These are phyloP conservation scores for Omphaloscelis lunosa DNA, from an alignment of 2,888 invertebrate species.

Conservation along the genomic window DNA sequence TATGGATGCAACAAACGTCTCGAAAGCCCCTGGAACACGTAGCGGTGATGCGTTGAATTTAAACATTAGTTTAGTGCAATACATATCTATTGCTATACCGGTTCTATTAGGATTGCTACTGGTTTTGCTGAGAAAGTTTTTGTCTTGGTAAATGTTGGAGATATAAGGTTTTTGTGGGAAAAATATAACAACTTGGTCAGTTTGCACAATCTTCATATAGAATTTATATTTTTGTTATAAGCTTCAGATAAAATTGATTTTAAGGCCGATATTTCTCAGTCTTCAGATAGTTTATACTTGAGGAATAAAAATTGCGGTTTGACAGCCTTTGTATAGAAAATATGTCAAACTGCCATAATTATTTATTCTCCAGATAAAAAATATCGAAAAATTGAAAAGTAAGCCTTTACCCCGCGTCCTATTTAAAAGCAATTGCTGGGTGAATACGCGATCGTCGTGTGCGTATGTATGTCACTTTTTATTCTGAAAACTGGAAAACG, in stretches of 20 bases:
- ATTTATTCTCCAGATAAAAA: not conserved
- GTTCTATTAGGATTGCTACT: not conserved
- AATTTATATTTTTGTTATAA: not conserved
- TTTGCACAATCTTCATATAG: not conserved
- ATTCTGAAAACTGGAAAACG: no score
- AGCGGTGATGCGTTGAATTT: constrained; percentile 51
- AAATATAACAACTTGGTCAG: not conserved
- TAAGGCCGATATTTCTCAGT: not conserved
- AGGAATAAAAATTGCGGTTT: no score
- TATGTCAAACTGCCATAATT: no score
- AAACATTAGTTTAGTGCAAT: constrained; percentile 49
- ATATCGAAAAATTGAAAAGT: not conserved
- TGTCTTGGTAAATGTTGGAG: not conserved
- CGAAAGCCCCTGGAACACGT: constrained; percentile 30
- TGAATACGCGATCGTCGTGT: no score
- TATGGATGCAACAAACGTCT: constrained; percentile 39
- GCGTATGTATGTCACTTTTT: no score
- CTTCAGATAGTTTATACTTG: no score
- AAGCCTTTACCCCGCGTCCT: no score
- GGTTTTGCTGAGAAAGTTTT: constrained; percentile 14
- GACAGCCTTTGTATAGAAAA: no score
- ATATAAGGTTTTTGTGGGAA: not conserved
- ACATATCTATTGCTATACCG: constrained; percentile 31
- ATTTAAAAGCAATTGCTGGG: no score
- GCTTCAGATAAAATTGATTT: not conserved